Conservation (phyloP, 2,113 vertebrate genomes). For the Perca fluviatilis region DNA sequence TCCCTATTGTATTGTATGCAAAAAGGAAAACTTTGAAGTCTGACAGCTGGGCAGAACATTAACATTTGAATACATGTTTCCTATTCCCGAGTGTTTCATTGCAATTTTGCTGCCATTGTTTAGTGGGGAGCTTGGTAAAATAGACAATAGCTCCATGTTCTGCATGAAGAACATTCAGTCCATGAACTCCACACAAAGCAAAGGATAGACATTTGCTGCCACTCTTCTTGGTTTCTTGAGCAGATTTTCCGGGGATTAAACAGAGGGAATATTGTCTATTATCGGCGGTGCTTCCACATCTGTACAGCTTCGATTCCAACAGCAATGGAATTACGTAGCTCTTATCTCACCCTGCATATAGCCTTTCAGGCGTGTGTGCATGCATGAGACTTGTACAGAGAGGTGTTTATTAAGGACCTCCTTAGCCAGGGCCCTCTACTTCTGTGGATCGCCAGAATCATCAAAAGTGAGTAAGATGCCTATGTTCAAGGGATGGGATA, state of each 20-base stretch:
- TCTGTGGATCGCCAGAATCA: slow-evolving; percentile 52
- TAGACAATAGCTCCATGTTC: slow-evolving; percentile 75
- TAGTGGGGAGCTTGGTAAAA: slow-evolving; percentile 62
- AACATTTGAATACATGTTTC: slow-evolving; percentile 77
- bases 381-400: slow-evolving; percentile 48
- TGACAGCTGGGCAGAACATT: slow-evolving; percentile 73
- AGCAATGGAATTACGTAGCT: slow-evolving; percentile 58
- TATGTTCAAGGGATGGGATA: slow-evolving; percentile 2
- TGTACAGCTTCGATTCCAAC: slow-evolving; percentile 63
- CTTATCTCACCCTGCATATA: slow-evolving; percentile 75
- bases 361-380: slow-evolving; percentile 66
- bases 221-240: slow-evolving; percentile 61
- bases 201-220: slow-evolving; percentile 63
- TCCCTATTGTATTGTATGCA: slow-evolving; percentile 53
- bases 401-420: slow-evolving; percentile 68
- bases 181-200: slow-evolving; percentile 67
- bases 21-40: slow-evolving; percentile 69
- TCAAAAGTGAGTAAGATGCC: slow-evolving; percentile 27
- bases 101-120: slow-evolving; percentile 68
- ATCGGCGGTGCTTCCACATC: slow-evolving; percentile 67
- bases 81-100: slow-evolving; percentile 60
- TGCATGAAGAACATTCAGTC: slow-evolving; percentile 68
- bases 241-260: slow-evolving; percentile 80
- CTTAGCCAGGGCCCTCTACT: slow-evolving; percentile 47
- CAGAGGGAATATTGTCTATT: slow-evolving; percentile 73